These are phyloP conservation scores for Eristalis intricaria DNA, from an alignment of 2,888 invertebrate genomes.

Conservation along the genomic window DNA sequence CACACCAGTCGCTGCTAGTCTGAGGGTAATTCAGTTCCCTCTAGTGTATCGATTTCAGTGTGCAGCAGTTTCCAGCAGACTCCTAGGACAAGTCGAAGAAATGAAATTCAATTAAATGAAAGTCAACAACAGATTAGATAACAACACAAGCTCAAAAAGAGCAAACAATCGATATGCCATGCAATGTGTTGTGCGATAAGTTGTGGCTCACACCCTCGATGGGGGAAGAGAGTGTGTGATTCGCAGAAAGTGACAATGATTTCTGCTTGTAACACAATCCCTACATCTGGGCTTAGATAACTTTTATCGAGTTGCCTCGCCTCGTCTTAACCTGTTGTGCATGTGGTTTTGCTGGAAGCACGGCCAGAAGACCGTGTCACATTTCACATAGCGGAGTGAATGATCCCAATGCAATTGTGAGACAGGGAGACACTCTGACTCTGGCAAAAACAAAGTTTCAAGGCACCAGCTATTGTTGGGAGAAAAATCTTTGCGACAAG, in stretches of 20 bases:
- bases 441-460: not conserved
- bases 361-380: not conserved
- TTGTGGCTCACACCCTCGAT: not conserved
- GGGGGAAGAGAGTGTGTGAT: not conserved
- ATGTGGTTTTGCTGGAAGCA: not conserved
- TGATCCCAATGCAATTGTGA: slow-evolving; percentile 45
- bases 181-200: not conserved
- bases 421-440: not conserved
- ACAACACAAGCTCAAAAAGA: not conserved
- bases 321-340: not conserved
- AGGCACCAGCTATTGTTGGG: not conserved
- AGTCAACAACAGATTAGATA: slow-evolving; percentile 49
- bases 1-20: not conserved
- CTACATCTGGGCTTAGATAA: slow-evolving; percentile 16
- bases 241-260: slow-evolving; percentile 23
- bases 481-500: slow-evolving; percentile 56
- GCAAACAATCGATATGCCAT: slow-evolving; percentile 1
- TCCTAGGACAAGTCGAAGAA: not conserved
- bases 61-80: not conserved
- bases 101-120: not conserved
- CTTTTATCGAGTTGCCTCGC: not conserved
- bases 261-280: slow-evolving; percentile 18
- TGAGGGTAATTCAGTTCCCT: not conserved
- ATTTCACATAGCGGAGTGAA: slow-evolving; percentile 18
- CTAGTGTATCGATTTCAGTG: not conserved